Evolutionary conservation across 2,113 vertebrate genomes (phyloP).

Genomic region (Sardina pilchardus): DNA sequence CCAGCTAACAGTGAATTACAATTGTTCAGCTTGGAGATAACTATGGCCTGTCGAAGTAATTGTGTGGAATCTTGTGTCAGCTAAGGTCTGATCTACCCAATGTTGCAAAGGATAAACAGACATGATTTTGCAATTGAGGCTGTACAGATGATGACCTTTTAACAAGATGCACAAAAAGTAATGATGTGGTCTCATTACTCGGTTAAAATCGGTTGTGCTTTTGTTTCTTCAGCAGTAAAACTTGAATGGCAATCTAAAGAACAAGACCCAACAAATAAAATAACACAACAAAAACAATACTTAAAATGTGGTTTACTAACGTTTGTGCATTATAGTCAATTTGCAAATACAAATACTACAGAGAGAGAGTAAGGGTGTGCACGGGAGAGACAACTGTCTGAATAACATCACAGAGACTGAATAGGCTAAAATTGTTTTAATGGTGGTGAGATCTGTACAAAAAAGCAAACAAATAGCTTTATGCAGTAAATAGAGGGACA

Average conservation of each 20-base stretch:
- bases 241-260: slow-evolving; percentile 11
- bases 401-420: not conserved
- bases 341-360: not conserved
- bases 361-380: not conserved
- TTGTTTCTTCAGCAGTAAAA: not conserved
- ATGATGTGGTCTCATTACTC: not conserved
- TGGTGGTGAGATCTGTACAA: not conserved
- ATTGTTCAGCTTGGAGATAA: too few species aligned
- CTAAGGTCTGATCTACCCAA: too few species aligned
- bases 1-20: too few species aligned
- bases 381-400: too few species aligned
- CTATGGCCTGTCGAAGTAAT: too few species aligned
- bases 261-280: not conserved
- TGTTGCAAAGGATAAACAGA: too few species aligned
- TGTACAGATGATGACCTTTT: not conserved
- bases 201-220: not conserved
- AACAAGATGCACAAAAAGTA: not conserved
- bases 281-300: not conserved
- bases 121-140: too few species aligned
- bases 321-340: not conserved
- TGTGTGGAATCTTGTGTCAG: too few species aligned
- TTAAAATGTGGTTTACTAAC: not conserved
- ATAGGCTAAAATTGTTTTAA: not conserved
- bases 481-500: not conserved
- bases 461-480: not conserved